Evolutionary conservation across 2,888 invertebrate species (phyloP), one percentile per base, ranked within the genome.

Genomic region (Pseudolycoriella hygida): DNA sequence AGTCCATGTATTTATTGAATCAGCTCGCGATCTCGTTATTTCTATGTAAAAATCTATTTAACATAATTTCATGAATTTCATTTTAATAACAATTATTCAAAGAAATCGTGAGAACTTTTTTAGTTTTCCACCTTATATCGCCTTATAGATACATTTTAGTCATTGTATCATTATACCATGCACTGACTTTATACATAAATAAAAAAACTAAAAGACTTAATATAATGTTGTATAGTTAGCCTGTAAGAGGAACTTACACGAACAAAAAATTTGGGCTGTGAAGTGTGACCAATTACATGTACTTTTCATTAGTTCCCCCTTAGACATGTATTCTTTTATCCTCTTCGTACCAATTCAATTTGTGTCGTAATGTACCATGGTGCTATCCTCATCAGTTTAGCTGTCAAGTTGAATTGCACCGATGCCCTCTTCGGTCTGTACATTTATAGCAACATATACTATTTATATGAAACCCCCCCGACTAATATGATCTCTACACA

Each of bases 211-310:
- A 8, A 37, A 4, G 25, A 25, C 25, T 25, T 8, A 25, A 25
- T 25, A 25, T 25, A 4, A 4, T 25, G 25, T 25, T 25, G 25
- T 25, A 25, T 25, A 25, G 25, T 25, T 25, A 25, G 25, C 25
- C 25, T 25, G 25, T 25, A 8, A 6, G 25, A 25, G 25, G 25
- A 25, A 25, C 25, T 25, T 25, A 8, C 8, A 25, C 25, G 25
- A 25, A 25, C 3, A 14, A 37, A 12, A 37, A 37, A 15, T 17
- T 39, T 39, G 39, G 39, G 14, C 39, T 39, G 39, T 39, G 39
- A 39, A 39, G 39, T 39, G 39, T 39, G 39, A 39, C 39, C 39
- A 39, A 39, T 39, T 39, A 39, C 37, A 37, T 15, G n/a, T 14
- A 12, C 15, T 17, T 39, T 39, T 17, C 17, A 11, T 10, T 17